Base-by-base conservation (phyloP, 2,888 invertebrate species). In the Hermaeophaga mercurialis region DNA sequence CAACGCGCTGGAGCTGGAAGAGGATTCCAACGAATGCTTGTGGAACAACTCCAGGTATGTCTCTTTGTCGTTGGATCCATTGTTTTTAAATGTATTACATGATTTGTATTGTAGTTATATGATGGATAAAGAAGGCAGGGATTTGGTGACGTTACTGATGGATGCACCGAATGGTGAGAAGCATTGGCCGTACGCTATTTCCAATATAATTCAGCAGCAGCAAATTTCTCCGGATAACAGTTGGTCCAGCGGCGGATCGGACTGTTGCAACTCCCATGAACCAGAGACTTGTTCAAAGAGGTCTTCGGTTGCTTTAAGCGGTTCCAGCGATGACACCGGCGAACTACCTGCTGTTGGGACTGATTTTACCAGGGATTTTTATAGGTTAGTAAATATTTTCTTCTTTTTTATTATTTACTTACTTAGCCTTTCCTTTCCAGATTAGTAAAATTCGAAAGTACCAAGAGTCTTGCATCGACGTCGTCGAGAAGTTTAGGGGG, bases 311-410 rank as follows among this genome's bases (percentile, higher is more conserved):
- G 87, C 87, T 2, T 73, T 87, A 50, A 87, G 87, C 62, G 86
- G 86, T 1, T 81, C 80, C 61, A 82, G 82, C 73, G 87, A 87
- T 69, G 87, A 87, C 60, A 80, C 81, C 4, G 75, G 77, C 6
- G 86, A 87, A 69, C 81, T 86, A 59, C 84, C 87, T 0, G 83
- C 84, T 33, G 81, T 88, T 14, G 88, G 88, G 14, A 83, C 87
- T 9, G 88, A 89, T 74, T 90, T 90, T 69, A 90, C 89, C 3
- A 80, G 89, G 62, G 90, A 90, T 76, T 90, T 90, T 75, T 90
- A 90, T 73, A 71, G 76, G 75, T 75, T 5, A 22, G 3, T 22
- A 22, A 22, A 22, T 22, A 22, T n/a, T n/a, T n/a, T n/a, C n/a
- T n/a, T n/a, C n/a, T n/a, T n/a, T n/a, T n/a, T n/a, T n/a, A n/a